Evolutionary conservation across 2,888 invertebrate genomes (phyloP).

Genomic region (Bombylius major): DNA sequence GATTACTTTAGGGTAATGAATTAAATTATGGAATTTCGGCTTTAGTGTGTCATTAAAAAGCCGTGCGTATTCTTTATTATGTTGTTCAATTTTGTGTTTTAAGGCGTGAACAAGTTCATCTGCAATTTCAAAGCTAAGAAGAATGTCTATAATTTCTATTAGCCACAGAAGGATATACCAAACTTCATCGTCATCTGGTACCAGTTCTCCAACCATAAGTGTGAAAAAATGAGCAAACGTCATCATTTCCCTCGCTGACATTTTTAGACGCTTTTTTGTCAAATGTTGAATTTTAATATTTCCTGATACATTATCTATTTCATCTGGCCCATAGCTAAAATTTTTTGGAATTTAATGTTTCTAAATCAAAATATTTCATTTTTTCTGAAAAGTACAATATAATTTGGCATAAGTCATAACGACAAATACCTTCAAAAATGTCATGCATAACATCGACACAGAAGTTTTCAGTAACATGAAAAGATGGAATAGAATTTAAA

Average conservation of each 20-base stretch:
- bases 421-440: too few relatives aligned
- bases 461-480: slow-evolving; percentile 17
- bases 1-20: slow-evolving; percentile 17
- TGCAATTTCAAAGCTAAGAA: slow-evolving; percentile 10
- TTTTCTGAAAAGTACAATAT: slow-evolving; percentile 13
- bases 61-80: slow-evolving; percentile 9
- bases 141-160: slow-evolving; percentile 17
- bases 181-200: slow-evolving; percentile 17
- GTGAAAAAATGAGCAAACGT: slow-evolving; percentile 17
- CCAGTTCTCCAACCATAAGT: slow-evolving; percentile 19
- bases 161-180: slow-evolving; percentile 18
- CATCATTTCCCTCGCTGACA: slow-evolving; percentile 20
- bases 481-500: slow-evolving; percentile 17
- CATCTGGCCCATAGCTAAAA: slow-evolving; percentile 17
- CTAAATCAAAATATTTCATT: slow-evolving; percentile 16
- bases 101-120: slow-evolving; percentile 7
- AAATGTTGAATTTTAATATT: slow-evolving; percentile 12
- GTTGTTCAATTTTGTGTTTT: slow-evolving; percentile 7
- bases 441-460: slow-evolving; percentile 15
- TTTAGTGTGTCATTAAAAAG: slow-evolving; percentile 17
- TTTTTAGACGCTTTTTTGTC: slow-evolving; percentile 7
- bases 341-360: slow-evolving; percentile 15
- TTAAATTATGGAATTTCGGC: slow-evolving; percentile 18
- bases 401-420: slow-evolving; percentile 14
- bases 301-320: slow-evolving; percentile 16